A percentile compares a stretch with the other conserved stretches of the same genome.
Conservation (phyloP, 2,113 vertebrate species). For the Cisticola juncidis region DNA sequence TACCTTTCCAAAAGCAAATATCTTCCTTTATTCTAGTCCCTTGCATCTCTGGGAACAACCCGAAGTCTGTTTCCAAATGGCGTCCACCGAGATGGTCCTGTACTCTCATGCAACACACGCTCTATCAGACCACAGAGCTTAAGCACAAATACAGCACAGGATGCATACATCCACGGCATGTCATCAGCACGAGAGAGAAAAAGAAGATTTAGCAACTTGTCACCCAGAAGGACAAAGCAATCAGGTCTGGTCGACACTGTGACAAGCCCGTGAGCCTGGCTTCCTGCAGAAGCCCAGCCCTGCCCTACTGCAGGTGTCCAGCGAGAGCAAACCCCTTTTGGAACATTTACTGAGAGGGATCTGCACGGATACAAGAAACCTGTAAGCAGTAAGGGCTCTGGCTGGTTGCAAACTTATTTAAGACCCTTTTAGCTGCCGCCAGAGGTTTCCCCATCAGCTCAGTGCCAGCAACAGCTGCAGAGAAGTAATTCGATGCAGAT, state of each 20-base stretch:
- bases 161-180: background rate
- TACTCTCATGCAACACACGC: background rate
- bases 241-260: background rate
- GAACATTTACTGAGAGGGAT: background rate
- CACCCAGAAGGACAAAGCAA: background rate
- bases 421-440: background rate
- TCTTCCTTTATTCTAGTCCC: background rate
- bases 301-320: background rate
- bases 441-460: background rate
- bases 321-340: background rate
- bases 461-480: background rate
- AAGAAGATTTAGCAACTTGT: background rate
- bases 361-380: background rate
- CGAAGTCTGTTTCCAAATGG: background rate
- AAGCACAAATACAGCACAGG: background rate
- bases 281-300: background rate
- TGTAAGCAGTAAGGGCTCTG: background rate
- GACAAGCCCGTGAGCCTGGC: rapidly evolving
- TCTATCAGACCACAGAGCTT: background rate
- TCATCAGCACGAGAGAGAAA: background rate
- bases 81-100: background rate
- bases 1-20: background rate
- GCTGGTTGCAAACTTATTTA: background rate
- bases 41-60: background rate
- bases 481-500: background rate